Conservation (phyloP, 2,888 invertebrate species). For the Resseliella maxima region DNA sequence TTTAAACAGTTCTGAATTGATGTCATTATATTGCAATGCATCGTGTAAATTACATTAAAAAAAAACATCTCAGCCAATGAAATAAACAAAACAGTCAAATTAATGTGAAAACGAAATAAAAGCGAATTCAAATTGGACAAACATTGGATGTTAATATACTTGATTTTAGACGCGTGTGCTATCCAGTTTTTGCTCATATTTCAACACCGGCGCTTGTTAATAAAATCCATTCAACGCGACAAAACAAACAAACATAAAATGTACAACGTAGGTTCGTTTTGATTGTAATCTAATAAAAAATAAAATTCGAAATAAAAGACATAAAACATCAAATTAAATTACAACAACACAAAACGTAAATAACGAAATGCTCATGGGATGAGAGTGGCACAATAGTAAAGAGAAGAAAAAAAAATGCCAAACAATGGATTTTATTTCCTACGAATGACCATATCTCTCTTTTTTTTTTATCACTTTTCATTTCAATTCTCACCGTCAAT, state of each 20-base stretch:
- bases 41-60: no score
- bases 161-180: no score
- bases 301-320: not conserved
- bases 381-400: not conserved
- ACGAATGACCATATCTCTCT: not conserved
- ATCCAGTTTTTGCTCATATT: no score
- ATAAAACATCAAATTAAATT: constrained; percentile 51
- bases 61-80: no score
- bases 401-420: not conserved
- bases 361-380: constrained; percentile 20
- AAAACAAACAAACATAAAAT: no score
- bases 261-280: not conserved
- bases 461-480: not conserved
- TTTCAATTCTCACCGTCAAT: not conserved
- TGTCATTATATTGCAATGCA: no score
- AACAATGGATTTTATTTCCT: not conserved
- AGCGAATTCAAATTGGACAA: no score
- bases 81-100: no score
- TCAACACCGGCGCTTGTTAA: not conserved
- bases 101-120: no score
- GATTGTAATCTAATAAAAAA: not conserved
- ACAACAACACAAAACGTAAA: constrained; percentile 19
- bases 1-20: no score
- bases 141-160: no score
- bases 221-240: not conserved